Evolutionary conservation across 2,113 vertebrate species (phyloP).

Genomic region (Antechinus flavipes): DNA sequence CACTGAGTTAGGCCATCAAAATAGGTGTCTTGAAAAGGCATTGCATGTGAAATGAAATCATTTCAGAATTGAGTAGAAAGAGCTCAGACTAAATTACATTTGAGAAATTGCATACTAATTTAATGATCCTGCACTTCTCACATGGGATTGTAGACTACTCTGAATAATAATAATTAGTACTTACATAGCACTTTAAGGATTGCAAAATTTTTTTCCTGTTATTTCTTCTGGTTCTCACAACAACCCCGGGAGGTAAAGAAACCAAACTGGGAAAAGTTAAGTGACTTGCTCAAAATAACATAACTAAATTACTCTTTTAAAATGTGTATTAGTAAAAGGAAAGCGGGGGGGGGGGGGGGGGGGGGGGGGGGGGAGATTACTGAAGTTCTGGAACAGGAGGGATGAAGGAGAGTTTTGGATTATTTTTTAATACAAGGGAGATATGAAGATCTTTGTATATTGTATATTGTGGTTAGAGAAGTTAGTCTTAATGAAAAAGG

Average conservation of each 20-base stretch:
- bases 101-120: not conserved
- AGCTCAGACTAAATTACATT: not conserved
- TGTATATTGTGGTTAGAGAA: not conserved
- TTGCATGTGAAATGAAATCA: not conserved
- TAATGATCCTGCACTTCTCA: not conserved
- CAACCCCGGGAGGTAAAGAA: not conserved
- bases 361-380: not conserved
- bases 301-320: not conserved
- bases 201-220: not conserved
- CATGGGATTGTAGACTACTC: not conserved
- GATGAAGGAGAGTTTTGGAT: not conserved
- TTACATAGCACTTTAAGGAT: not conserved
- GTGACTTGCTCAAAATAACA: not conserved
- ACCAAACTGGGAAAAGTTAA: not conserved
- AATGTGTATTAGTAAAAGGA: not conserved
- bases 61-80: not conserved
- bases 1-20: not conserved
- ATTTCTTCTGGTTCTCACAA: not conserved
- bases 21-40: not conserved
- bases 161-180: not conserved
- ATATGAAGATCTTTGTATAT: not conserved
- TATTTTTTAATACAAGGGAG: not conserved
- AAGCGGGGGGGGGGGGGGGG: fast-evolving
- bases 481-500: not conserved
- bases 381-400: not conserved